phyloP scores from a whole-genome alignment of 1,140 invertebrate genomes.

The Drosophila carrolli region DNA sequence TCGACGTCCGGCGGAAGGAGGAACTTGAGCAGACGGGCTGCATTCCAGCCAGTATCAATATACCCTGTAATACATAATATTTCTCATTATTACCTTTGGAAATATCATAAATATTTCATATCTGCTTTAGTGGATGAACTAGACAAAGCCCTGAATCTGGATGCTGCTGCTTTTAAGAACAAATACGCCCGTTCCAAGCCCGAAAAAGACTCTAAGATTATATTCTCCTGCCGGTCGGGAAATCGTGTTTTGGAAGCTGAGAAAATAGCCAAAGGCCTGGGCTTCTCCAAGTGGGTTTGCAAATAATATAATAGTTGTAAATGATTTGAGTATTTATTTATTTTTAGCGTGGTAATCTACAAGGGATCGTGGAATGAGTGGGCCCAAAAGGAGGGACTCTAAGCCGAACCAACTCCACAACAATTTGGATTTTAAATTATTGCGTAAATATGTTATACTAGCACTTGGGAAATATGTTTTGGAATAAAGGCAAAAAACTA shows the following conservation, averaged over 20 bases:
- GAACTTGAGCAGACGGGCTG: slow-evolving; percentile 88
- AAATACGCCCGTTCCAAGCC: slow-evolving; percentile 85
- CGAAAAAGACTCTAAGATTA: slow-evolving; percentile 84
- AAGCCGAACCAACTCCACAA: neutral
- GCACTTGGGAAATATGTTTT: neutral
- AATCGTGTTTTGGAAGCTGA: slow-evolving; percentile 85
- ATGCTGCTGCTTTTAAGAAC: slow-evolving; percentile 85
- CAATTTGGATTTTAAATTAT: slow-evolving; percentile 8
- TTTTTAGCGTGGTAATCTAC: slow-evolving; percentile 93
- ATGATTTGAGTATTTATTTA: slow-evolving; percentile 30
- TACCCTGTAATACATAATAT: slow-evolving; percentile 86
- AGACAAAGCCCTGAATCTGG: slow-evolving; percentile 80
- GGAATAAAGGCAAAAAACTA: slow-evolving; percentile 1
- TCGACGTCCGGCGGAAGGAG: slow-evolving; percentile 88
- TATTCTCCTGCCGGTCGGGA: slow-evolving; percentile 86
- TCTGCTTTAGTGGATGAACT: slow-evolving; percentile 83
- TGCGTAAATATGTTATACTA: neutral
- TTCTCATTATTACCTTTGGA: neutral
- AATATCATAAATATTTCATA: neutral
- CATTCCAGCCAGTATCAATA: slow-evolving; percentile 89
- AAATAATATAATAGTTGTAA: neutral
- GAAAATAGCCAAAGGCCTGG: slow-evolving; percentile 84
- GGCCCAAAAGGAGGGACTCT: slow-evolving; percentile 82
- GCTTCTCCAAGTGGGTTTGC: slow-evolving; percentile 85
- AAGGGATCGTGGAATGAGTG: slow-evolving; percentile 94